Conservation (phyloP, 2,888 invertebrate species). For the Cheiracanthium punctorium region DNA sequence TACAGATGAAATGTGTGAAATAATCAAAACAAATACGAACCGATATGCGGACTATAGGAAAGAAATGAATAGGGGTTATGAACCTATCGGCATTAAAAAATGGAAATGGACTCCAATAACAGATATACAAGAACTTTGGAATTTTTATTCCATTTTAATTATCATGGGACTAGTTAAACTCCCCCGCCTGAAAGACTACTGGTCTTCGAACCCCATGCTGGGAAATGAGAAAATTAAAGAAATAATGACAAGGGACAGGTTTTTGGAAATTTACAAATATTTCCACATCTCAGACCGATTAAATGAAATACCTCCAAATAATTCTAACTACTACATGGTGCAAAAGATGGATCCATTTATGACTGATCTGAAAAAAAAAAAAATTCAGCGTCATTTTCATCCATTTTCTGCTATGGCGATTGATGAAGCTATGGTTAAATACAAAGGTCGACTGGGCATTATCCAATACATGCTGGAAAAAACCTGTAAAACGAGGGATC, state of each 20-base stretch:
- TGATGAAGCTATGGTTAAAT: slow-evolving; percentile 14
- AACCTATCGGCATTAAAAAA: background rate
- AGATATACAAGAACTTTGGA: slow-evolving; percentile 1
- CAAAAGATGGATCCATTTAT: slow-evolving; percentile 19
- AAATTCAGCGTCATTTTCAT: background rate
- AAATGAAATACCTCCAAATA: background rate
- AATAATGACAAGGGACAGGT: background rate
- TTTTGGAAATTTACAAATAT: background rate
- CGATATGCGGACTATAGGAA: background rate
- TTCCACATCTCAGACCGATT: background rate
- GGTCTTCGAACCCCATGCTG: background rate
- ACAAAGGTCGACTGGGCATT: slow-evolving; percentile 13
- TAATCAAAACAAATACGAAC: background rate
- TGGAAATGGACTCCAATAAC: background rate
- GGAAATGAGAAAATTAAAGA: slow-evolving; percentile 6
- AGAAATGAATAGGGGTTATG: background rate
- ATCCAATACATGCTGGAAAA: slow-evolving; percentile 15
- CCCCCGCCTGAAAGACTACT: background rate
- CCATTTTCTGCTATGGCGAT: background rate
- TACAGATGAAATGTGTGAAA: slow-evolving; percentile 16
- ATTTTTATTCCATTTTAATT: background rate
- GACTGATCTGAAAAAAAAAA: background rate
- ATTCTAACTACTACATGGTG: background rate
- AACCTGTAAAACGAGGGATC: background rate
- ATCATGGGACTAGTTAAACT: slow-evolving; percentile 10